Evolutionary conservation across 2,113 vertebrate genomes (phyloP), one percentile per base, ranked within the genome.

Genomic region (Leucosticte australis): DNA sequence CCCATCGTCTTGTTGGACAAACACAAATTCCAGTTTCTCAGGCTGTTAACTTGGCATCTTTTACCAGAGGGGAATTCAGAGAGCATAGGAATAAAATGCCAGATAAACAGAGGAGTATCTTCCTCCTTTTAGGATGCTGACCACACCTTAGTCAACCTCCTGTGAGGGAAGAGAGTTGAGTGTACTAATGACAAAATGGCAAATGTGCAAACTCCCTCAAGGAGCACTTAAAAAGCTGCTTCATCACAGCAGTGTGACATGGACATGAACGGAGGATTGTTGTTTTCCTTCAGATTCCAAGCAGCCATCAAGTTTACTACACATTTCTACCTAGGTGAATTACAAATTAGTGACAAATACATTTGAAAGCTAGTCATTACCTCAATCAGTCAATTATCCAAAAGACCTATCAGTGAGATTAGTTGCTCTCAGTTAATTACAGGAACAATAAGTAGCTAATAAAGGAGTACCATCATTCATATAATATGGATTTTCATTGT

Each of bases 361-460:
- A 0, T 94, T 90, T 89, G 82, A 96, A 96, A 95, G 56, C 76
- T 84, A 94, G 73, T 95, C 92, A 93, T 94, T 96, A 83, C 68
- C 56, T 75, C 90, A 83, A 75, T 95, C 88, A 90, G 76, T 96
- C 93, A 91, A 95, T 88, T 95, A 86, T 74, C 92, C 85, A 81
- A 81, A 83, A 90, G 85, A 65, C 65, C 28, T 71, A 92, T 92
- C 83, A 68, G 69, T 76, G 69, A 92, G 92, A 94, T 97, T 95
- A 95, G 91, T 79, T 84, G 53, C 44, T 94, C 52, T 93, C 69
- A 68, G 87, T 84, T 93, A 96, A 91, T 95, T 95, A 90, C 49
- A 93, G 78, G 74, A 97, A 84, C 53, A 92, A 77, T 95, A 89
- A 89, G 83, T 94, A 82, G n/a, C 77, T 94, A 94, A 94, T 84